These are phyloP conservation scores for Varanus salvator DNA, from an alignment of 2,113 vertebrate genomes.

Conservation along the genomic window DNA sequence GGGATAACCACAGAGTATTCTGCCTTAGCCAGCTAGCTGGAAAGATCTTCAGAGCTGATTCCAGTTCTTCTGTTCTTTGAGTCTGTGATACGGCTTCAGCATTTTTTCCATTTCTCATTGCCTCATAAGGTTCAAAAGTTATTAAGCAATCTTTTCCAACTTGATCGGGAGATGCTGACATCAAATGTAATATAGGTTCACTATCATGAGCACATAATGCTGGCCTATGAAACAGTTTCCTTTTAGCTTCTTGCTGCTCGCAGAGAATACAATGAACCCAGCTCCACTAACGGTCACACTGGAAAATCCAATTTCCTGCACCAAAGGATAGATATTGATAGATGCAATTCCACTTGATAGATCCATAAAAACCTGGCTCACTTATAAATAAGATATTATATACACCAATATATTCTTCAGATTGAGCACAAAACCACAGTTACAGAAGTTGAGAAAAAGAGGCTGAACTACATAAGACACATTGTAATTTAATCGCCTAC, in stretches of 20 bases:
- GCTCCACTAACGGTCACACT: not conserved
- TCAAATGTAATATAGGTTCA: constrained; percentile 21
- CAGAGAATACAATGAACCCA: not conserved
- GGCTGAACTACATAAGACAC: not conserved
- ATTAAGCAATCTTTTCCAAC: constrained; percentile 26
- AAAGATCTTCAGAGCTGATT: not conserved
- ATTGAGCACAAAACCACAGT: constrained; percentile 5
- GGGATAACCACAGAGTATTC: no score
- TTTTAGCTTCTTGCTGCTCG: constrained; percentile 1
- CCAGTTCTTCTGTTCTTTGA: not conserved
- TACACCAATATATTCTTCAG: constrained; percentile 16
- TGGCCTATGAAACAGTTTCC: constrained; percentile 14
- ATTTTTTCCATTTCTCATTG: constrained; percentile 11
- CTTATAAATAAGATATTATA: constrained; percentile 21
- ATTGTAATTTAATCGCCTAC: not conserved
- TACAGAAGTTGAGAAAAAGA: not conserved
- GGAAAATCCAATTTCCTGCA: constrained; percentile 23
- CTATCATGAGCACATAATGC: constrained; percentile 15
- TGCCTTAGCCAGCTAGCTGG: not conserved
- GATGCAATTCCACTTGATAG: constrained; percentile 10
- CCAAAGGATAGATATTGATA: constrained; percentile 14
- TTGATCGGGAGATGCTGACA: constrained; percentile 19
- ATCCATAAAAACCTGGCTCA: constrained; percentile 3
- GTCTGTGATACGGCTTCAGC: not conserved
- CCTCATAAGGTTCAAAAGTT: constrained; percentile 21